Evolutionary conservation across 2,888 invertebrate species (phyloP).

Genomic region (Microctonus hyperodae): DNA sequence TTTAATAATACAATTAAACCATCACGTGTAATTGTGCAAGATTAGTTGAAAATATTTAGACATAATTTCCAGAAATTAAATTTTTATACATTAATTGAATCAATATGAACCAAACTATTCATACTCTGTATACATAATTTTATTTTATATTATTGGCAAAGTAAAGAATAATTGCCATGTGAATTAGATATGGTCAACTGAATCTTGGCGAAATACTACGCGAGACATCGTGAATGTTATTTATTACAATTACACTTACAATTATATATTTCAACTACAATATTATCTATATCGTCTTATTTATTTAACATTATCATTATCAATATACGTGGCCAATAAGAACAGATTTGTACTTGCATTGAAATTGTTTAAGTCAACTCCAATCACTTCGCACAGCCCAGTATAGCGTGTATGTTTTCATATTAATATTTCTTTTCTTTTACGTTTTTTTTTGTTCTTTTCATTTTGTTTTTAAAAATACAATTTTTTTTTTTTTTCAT

Average conservation of each 20-base stretch:
- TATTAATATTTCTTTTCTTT: constrained; percentile 35
- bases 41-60: neutral
- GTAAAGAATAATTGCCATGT: constrained; percentile 18
- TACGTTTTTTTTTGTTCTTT: constrained; percentile 37
- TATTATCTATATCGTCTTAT: constrained; percentile 55
- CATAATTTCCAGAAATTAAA: neutral
- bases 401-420: constrained; percentile 62
- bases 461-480: constrained; percentile 60
- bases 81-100: constrained; percentile 44
- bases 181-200: constrained; percentile 34
- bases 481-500: constrained; percentile 54
- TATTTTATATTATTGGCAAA: constrained; percentile 28
- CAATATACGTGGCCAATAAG: constrained; percentile 63
- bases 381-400: constrained; percentile 63
- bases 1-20: neutral
- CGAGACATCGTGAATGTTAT: constrained; percentile 47
- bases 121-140: neutral
- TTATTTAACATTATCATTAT: constrained; percentile 50
- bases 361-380: constrained; percentile 63
- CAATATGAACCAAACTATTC: constrained; percentile 33
- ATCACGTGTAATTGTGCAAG: neutral
- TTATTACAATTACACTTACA: constrained; percentile 55
- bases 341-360: constrained; percentile 64
- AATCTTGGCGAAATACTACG: constrained; percentile 28
- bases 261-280: constrained; percentile 53